These are phyloP conservation scores for Macrotis lagotis DNA, from an alignment of 2,113 vertebrate species.

Conservation along the genomic window DNA sequence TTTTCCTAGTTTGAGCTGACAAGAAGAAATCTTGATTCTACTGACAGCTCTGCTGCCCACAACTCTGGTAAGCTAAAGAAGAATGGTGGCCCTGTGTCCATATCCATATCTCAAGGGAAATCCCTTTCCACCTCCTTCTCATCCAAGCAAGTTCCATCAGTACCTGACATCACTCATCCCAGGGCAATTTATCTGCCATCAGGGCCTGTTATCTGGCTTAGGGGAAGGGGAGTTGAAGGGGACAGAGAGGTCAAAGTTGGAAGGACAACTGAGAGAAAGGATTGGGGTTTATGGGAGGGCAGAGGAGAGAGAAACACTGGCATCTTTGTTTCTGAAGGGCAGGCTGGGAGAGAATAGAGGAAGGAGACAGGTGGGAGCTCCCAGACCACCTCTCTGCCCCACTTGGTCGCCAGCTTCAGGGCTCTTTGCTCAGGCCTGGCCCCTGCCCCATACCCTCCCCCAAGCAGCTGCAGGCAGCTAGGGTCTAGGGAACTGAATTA, in stretches of 20 bases:
- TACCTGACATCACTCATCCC: constrained; percentile 64
- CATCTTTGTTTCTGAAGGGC: constrained; percentile 60
- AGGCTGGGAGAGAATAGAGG: not conserved
- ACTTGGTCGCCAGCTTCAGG: not conserved
- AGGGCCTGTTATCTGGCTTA: not conserved
- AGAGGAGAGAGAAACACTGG: constrained; percentile 16
- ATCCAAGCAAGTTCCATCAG: constrained; percentile 2
- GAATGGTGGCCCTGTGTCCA: not conserved
- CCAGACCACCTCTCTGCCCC: not conserved
- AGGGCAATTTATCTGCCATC: constrained; percentile 51
- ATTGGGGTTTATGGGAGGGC: not conserved
- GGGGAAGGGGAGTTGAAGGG: not conserved
- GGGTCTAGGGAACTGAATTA: constrained; percentile 52
- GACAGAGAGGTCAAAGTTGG: not conserved
- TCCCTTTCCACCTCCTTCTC: not conserved
- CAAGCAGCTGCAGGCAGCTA: not conserved
- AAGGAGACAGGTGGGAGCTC: not conserved
- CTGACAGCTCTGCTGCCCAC: not conserved
- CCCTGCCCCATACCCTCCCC: not conserved
- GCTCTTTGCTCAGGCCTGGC: not conserved
- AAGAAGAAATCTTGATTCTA: not conserved
- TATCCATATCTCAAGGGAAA: not conserved
- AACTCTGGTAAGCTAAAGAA: not conserved
- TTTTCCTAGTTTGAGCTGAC: not conserved
- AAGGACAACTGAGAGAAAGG: not conserved